These are phyloP conservation scores for Dendrolimus pini DNA, from an alignment of 2,888 invertebrate genomes.

Conservation along the genomic window DNA sequence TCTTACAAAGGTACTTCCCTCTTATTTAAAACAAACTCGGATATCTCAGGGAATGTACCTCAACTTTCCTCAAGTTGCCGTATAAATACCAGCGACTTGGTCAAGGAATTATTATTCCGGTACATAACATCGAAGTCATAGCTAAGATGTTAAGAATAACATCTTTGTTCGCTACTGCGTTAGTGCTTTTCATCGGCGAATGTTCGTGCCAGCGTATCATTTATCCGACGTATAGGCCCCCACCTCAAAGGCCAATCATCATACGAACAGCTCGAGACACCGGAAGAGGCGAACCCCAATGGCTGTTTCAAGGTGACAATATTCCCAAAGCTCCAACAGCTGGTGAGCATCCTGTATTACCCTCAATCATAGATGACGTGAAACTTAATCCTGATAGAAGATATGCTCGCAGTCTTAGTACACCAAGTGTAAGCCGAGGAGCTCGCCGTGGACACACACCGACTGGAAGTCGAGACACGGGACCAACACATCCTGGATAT, in stretches of 20 bases:
- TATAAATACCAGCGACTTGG: conserved; percentile 4
- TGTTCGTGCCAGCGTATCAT: conserved; percentile 21
- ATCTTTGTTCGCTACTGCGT: conserved; percentile 13
- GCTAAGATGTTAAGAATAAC: neutral
- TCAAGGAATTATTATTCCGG: neutral
- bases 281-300: conserved; percentile 11
- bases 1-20: neutral
- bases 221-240: conserved; percentile 24
- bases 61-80: conserved; percentile 2
- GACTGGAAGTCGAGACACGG: conserved; percentile 26
- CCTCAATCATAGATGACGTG: conserved; percentile 14
- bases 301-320: conserved; percentile 10
- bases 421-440: conserved; percentile 26
- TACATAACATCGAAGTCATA: neutral
- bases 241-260: conserved; percentile 14
- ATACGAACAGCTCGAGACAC: conserved; percentile 23
- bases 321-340: conserved; percentile 9
- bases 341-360: conserved; percentile 13
- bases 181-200: conserved; percentile 20
- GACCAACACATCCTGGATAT: conserved; percentile 36
- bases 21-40: neutral
- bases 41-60: conserved; percentile 2
- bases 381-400: conserved; percentile 9
- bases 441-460: conserved; percentile 26
- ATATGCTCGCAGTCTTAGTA: conserved; percentile 18